Evolutionary conservation across 2,888 invertebrate species (phyloP).

Genomic region (Cephonodes hylas): DNA sequence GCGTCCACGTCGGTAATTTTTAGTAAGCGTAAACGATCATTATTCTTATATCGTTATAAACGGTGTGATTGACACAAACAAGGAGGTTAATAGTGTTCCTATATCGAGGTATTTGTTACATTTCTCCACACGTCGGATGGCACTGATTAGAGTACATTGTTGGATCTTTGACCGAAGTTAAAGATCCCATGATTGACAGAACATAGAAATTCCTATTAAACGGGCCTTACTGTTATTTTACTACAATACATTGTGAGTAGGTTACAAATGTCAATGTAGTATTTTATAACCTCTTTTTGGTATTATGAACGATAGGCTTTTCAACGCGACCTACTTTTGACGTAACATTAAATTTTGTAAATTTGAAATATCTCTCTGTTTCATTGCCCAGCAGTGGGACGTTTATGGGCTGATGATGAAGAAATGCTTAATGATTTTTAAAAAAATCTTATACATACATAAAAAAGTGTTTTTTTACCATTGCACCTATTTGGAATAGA

Average conservation of each 20-base stretch:
- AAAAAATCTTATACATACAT: no score
- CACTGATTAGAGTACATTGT: conserved; percentile 16
- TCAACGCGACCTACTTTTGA: no score
- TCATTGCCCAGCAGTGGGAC: no score
- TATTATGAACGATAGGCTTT: background rate
- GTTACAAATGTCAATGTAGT: background rate
- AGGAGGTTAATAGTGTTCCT: conserved; percentile 27
- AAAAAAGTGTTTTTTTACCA: no score
- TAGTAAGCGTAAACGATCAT: conserved; percentile 8
- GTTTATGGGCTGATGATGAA: no score
- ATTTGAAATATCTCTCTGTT: no score
- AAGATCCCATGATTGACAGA: conserved; percentile 16
- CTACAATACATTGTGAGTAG: conserved; percentile 5
- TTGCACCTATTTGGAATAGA: no score
- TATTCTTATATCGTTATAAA: background rate
- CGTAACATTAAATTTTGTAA: no score
- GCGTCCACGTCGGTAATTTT: background rate
- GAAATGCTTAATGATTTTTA: no score
- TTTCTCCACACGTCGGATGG: conserved; percentile 14
- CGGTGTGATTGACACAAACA: conserved; percentile 24
- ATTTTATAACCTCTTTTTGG: background rate
- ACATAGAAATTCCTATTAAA: conserved; percentile 13
- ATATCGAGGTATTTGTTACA: conserved; percentile 20
- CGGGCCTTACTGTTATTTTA: conserved; percentile 11
- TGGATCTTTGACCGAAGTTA: conserved; percentile 17